Base-by-base conservation (phyloP, 1,140 invertebrate genomes). In the Papilio polyxenes region DNA sequence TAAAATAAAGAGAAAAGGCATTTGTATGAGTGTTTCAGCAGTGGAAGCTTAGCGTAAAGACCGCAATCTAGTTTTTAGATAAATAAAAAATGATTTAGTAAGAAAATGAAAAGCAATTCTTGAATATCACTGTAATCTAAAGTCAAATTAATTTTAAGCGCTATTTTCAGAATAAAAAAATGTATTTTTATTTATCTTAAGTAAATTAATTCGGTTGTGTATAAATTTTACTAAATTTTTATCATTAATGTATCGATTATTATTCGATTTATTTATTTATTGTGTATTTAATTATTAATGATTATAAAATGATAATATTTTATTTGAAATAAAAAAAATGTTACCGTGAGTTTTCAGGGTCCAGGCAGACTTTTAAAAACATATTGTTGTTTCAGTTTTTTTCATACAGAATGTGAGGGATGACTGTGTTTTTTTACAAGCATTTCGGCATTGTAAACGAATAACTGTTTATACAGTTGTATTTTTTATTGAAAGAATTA, bases 61-160 rank as follows among this genome's bases (percentile, higher is more conserved):
- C 15, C 53, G 59, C n/a, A 40, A 48, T 75, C 75, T 78, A 85
- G 80, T 59, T 62, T 84, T 65, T 81, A 56, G 82, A 62, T 72
- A 51, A 79, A 53, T 31, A 81, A 51, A 49, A 80, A 59, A 20
- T 59, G n/a, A 20, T 20, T 81, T 80, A 82, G n/a, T 75, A 56
- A 78, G 74, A 84, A 76, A 65, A 56, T 49, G 77, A 83, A 77
- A 87, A 85, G 77, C 82, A 85, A 85, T 85, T 84, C 49, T 40
- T 69, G 80, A 86, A 81, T 89, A 88, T 88, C 88, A 89, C 37
- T 80, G 87, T 88, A 85, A 89, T 75, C 59, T 65, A 79, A 84
- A 65, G 88, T 89, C 88, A 89, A 89, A 87, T 88, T 89, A 87
- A 69, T 85, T 87, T 88, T 89, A 83, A 85, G 78, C 37, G 59